A percentile compares a stretch with the other conserved stretches of the same genome.
phyloP scores from a whole-genome alignment of 2,888 invertebrate genomes.

The Cremastinae sp. region DNA sequence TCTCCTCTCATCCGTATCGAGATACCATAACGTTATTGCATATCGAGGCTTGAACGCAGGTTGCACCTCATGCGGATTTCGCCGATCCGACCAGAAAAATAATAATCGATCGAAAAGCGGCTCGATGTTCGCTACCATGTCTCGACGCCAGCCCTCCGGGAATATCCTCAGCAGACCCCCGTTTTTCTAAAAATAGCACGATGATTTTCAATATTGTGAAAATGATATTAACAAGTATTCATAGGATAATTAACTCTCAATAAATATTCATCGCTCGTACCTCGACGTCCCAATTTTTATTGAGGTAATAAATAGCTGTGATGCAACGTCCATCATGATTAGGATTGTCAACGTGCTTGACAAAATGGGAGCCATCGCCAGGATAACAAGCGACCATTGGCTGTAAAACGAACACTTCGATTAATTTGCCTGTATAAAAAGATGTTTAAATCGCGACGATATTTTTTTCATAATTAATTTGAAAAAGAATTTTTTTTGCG shows the following conservation, averaged over 20 bases:
- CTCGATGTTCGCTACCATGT: slow-evolving; percentile 91
- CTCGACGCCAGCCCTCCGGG: slow-evolving; percentile 88
- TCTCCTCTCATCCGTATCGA: slow-evolving; percentile 91
- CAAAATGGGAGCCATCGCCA: slow-evolving; percentile 95
- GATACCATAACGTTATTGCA: slow-evolving; percentile 96
- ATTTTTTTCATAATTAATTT: too few species aligned
- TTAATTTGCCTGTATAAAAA: background rate
- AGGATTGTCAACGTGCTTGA: slow-evolving; percentile 99
- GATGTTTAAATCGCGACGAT: background rate
- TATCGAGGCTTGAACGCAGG: slow-evolving; percentile 95
- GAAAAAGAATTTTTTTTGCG: too few species aligned
- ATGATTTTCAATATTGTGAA: background rate
- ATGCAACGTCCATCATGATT: slow-evolving; percentile 97
- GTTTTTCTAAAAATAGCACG: slow-evolving; percentile 76
- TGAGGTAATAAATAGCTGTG: slow-evolving; percentile 98
- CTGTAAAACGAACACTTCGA: slow-evolving; percentile 82
- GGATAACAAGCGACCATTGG: slow-evolving; percentile 99
- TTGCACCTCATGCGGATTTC: slow-evolving; percentile 98
- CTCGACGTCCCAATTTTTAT: slow-evolving; percentile 94
- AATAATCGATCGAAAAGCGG: slow-evolving; percentile 96
- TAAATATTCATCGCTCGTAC: slow-evolving; percentile 79
- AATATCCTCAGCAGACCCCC: slow-evolving; percentile 96
- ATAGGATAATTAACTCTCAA: background rate
- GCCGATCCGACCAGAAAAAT: slow-evolving; percentile 98
- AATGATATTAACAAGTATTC: background rate